A percentile compares a stretch with the other conserved stretches of the same genome.
Evolutionary conservation across 2,888 invertebrate genomes (phyloP).

Genomic region (Cryptophagus acutangulus): DNA sequence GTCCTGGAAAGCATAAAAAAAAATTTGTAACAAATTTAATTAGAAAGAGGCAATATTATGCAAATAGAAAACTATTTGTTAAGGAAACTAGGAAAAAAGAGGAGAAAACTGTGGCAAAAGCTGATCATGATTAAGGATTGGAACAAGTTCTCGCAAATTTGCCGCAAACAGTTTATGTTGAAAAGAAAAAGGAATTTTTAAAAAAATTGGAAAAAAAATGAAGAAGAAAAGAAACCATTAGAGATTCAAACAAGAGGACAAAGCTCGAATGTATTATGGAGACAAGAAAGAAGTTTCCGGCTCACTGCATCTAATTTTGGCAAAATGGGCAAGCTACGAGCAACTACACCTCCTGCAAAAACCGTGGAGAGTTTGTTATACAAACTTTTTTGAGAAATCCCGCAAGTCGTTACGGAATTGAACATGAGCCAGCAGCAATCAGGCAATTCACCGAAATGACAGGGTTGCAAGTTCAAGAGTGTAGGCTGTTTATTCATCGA

Average conservation of each 20-base stretch:
- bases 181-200: background rate
- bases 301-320: conserved; percentile 9
- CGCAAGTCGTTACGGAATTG: conserved; percentile 2
- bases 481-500: conserved; percentile 6
- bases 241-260: conserved; percentile 6
- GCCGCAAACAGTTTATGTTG: background rate
- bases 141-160: background rate
- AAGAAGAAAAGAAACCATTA: background rate
- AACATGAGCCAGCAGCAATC: conserved; percentile 2
- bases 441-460: background rate
- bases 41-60: background rate
- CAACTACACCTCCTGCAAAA: conserved; percentile 4
- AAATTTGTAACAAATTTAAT: background rate
- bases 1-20: background rate
- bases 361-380: conserved; percentile 7
- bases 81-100: background rate
- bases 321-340: conserved; percentile 8
- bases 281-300: conserved; percentile 7
- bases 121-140: background rate
- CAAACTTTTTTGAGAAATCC: conserved; percentile 1
- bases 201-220: background rate
- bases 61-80: background rate
- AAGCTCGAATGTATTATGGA: conserved; percentile 1
- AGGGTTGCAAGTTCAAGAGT: background rate
- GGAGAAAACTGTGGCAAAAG: background rate